A percentile compares a stretch with the other conserved stretches of the same genome.
These are phyloP conservation scores for Drosophila neonasuta DNA, from an alignment of 2,888 invertebrate genomes.

Conservation along the genomic window DNA sequence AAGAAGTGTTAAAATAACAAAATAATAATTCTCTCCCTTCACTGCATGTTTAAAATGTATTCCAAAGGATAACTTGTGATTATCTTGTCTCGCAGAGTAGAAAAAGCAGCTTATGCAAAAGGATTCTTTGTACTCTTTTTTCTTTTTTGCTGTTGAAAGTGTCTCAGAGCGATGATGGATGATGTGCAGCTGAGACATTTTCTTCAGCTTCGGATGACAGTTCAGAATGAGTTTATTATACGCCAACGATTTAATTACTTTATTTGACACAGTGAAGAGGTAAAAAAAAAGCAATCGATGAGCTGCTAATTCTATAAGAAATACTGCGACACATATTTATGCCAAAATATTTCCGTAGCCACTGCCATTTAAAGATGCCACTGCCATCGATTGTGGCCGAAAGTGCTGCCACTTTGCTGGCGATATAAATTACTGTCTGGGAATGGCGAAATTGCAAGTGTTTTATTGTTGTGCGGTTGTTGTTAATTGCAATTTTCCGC, in stretches of 20 bases:
- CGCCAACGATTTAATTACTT: background rate
- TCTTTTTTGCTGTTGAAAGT: background rate
- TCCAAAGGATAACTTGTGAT: background rate
- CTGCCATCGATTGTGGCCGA: background rate
- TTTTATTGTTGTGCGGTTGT: conserved; percentile 4
- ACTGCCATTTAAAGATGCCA: background rate
- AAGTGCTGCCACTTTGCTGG: background rate
- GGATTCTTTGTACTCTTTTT: background rate
- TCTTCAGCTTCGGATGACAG: background rate
- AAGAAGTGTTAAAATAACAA: background rate
- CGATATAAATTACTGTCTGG: conserved; percentile 17
- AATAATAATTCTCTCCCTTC: background rate
- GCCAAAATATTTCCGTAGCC: background rate
- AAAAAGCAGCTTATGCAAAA: background rate
- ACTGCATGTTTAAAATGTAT: background rate
- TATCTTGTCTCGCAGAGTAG: background rate
- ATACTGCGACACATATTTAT: background rate
- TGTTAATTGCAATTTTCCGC: conserved; percentile 71
- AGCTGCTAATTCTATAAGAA: background rate
- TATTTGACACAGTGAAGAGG: background rate
- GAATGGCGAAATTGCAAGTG: conserved; percentile 12
- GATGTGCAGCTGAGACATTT: background rate
- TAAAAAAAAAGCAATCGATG: background rate
- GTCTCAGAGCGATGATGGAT: background rate
- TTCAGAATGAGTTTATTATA: background rate